phyloP scores from a whole-genome alignment of 2,113 vertebrate species.

The Manacus vitellinus region DNA sequence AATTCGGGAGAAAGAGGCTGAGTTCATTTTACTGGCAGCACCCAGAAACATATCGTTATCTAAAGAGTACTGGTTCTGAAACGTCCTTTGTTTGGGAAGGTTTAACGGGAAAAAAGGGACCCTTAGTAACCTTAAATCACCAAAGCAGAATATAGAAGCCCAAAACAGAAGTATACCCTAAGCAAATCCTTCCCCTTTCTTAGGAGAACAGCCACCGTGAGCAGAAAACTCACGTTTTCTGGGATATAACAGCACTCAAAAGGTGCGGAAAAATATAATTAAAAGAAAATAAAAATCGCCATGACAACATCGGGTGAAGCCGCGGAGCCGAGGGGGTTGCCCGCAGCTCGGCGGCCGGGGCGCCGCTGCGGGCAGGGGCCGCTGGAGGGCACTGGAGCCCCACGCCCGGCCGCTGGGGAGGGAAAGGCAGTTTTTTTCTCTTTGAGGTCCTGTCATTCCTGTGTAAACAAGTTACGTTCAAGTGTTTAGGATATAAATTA shows the following conservation, averaged over 20 bases:
- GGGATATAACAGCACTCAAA: background rate
- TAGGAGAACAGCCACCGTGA: background rate
- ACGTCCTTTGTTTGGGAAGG: background rate
- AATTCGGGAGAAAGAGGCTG: background rate
- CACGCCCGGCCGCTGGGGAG: background rate
- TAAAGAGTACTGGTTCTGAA: background rate
- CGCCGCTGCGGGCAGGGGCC: background rate
- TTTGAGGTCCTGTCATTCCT: conserved; percentile 80
- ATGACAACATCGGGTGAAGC: accelerated
- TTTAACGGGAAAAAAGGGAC: background rate
- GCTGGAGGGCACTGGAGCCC: conserved; percentile 67
- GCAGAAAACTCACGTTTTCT: background rate
- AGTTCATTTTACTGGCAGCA: background rate
- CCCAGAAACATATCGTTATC: background rate
- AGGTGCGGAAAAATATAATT: background rate
- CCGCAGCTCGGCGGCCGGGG: background rate
- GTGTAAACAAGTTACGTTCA: conserved; percentile 85
- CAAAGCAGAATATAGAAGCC: background rate
- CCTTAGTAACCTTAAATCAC: background rate
- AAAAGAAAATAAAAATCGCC: accelerated
- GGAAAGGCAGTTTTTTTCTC: conserved; percentile 57
- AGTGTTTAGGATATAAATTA: conserved; percentile 89
- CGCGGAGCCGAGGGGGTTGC: background rate
- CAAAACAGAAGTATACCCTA: background rate
- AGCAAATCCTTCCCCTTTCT: background rate